A percentile compares a stretch with the other conserved stretches of the same genome.
These are phyloP conservation scores for Ceramica pisi DNA, from an alignment of 2,888 invertebrate species.

Conservation along the genomic window DNA sequence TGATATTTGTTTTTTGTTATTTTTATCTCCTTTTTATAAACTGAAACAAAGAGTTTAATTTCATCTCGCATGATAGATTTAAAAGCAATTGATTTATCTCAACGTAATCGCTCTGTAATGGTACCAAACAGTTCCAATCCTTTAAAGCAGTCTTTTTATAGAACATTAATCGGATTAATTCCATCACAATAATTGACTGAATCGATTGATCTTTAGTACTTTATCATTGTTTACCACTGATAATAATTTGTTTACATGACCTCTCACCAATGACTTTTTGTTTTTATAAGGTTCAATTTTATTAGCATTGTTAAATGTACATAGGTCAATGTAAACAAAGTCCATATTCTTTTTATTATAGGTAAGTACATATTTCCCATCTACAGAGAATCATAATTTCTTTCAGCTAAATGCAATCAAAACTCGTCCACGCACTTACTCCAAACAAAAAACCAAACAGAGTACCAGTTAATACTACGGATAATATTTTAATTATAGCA, in stretches of 20 bases:
- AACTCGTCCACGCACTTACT: conserved; percentile 3
- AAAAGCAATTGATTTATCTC: conserved; percentile 16
- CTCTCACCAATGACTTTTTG: background rate
- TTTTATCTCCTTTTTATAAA: background rate
- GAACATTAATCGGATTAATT: conserved; percentile 40
- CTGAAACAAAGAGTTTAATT: background rate
- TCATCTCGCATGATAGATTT: background rate
- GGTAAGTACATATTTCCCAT: background rate
- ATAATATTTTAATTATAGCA: conserved; percentile 45
- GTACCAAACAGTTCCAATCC: conserved; percentile 21
- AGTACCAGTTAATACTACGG: conserved; percentile 19
- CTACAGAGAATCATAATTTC: too few species aligned
- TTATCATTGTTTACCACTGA: conserved; percentile 34
- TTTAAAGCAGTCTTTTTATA: conserved; percentile 36
- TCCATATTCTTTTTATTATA: background rate
- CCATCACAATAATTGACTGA: conserved; percentile 18
- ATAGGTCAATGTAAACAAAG: background rate
- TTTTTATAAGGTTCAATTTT: background rate
- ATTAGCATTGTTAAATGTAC: too few species aligned
- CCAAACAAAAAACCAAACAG: conserved; percentile 7
- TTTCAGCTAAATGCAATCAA: background rate
- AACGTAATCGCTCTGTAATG: background rate
- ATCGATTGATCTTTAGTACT: conserved; percentile 19
- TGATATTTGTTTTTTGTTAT: too few species aligned
- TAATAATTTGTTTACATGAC: conserved; percentile 33